Percentiles rank a stretch among this genome's conserved stretches.
Conservation (phyloP, 2,888 invertebrate species). For the Oligia fasciuncula region DNA sequence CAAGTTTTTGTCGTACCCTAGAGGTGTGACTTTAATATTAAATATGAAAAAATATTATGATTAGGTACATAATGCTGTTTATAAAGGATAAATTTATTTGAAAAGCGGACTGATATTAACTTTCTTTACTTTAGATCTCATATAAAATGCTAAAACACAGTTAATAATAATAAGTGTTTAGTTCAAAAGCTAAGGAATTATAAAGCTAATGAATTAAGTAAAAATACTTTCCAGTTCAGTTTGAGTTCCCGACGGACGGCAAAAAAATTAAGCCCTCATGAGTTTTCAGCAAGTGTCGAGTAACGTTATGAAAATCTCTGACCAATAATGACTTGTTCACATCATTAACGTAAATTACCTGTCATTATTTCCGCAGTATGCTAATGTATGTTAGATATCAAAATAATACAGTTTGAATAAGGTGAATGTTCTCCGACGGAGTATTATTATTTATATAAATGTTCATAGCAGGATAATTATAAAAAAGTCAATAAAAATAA, state of each 20-base stretch:
- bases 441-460: conserved; percentile 4
- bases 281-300: conserved; percentile 6
- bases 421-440: conserved; percentile 28
- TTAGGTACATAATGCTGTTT: conserved; percentile 4
- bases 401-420: conserved; percentile 36
- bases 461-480: conserved; percentile 3
- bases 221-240: not conserved
- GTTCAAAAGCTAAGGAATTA: not conserved
- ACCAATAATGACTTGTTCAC: conserved; percentile 34
- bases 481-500: conserved; percentile 3
- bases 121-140: not conserved
- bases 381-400: conserved; percentile 18
- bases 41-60: conserved; percentile 18
- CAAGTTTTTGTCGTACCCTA: conserved; percentile 47
- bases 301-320: conserved; percentile 4
- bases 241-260: conserved; percentile 23
- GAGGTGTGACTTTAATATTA: conserved; percentile 23
- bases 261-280: not conserved
- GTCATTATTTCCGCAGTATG: conserved; percentile 29
- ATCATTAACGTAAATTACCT: conserved; percentile 18
- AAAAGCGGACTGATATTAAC: not conserved
- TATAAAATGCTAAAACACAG: not conserved
- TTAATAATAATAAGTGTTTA: not conserved
- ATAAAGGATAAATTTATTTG: not conserved
- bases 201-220: not conserved